A percentile compares a stretch with the other conserved stretches of the same genome.
phyloP scores from a whole-genome alignment of 1,140 invertebrate genomes.

The Ceratoteleas bidentatus region DNA sequence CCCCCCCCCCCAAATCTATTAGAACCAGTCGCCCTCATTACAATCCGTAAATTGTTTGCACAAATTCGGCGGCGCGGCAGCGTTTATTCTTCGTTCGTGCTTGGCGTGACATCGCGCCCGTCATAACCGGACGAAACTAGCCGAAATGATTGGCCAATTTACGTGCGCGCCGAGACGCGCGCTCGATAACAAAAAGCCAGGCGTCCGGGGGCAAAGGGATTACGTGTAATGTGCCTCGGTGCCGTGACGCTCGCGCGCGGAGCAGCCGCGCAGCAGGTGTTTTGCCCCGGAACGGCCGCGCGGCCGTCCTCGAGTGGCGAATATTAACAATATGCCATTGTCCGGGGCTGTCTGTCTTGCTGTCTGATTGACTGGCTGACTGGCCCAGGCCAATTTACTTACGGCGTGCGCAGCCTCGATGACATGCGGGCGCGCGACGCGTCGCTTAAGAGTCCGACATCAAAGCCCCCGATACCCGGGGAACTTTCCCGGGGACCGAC shows the following conservation, averaged over 20 bases:
- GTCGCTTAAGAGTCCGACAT: too few species aligned
- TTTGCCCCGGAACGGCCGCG: conserved; percentile 68
- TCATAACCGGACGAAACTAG: conserved; percentile 57
- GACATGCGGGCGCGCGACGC: too few species aligned
- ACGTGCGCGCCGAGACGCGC: conserved; percentile 57
- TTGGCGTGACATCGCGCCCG: conserved; percentile 68
- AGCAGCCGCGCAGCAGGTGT: conserved; percentile 69
- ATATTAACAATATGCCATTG: conserved; percentile 76
- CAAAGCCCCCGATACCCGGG: too few species aligned
- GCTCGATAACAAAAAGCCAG: conserved; percentile 75
- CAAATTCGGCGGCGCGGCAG: conserved; percentile 54
- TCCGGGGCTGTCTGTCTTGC: conserved; percentile 24
- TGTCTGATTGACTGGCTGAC: conserved; percentile 49
- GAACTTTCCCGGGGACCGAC: too few species aligned
- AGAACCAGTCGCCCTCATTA: too few species aligned
- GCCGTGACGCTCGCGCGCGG: conserved; percentile 8
- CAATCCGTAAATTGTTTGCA: conserved; percentile 44
- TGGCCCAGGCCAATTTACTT: conserved; percentile 44
- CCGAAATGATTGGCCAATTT: conserved; percentile 66
- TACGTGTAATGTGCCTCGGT: conserved; percentile 72
- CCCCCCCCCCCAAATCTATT: too few species aligned
- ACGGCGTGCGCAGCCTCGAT: not conserved
- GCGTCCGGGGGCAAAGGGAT: conserved; percentile 59
- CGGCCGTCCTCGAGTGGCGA: conserved; percentile 29
- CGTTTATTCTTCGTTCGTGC: conserved; percentile 51